A percentile compares a stretch with the other conserved stretches of the same genome.
Conservation (phyloP, 2,888 invertebrate genomes). For the Chouioia cunea region DNA sequence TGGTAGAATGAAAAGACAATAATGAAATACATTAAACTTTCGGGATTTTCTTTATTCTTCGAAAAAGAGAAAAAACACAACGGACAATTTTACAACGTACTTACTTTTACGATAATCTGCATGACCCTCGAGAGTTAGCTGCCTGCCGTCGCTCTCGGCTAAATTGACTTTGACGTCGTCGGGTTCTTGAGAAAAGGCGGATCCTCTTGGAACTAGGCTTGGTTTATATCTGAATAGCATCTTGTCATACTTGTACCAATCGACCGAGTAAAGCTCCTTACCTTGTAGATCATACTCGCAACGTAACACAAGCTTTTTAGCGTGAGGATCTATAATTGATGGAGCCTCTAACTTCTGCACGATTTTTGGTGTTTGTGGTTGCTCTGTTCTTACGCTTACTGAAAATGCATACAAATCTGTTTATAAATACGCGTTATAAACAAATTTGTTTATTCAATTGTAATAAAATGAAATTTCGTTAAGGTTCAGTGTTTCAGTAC, state of each 20-base stretch:
- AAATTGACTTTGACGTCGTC: conserved; percentile 58
- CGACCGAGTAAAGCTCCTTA: conserved; percentile 62
- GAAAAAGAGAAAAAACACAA: too few relatives aligned
- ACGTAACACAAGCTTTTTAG: conserved; percentile 55
- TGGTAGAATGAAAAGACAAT: too few relatives aligned
- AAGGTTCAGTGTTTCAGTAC: too few relatives aligned
- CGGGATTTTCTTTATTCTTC: too few relatives aligned
- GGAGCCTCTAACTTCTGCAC: conserved; percentile 57
- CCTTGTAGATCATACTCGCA: conserved; percentile 63
- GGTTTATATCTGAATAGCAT: conserved; percentile 64
- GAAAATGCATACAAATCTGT: not conserved
- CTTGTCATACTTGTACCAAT: conserved; percentile 62
- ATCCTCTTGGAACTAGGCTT: conserved; percentile 47
- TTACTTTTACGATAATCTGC: conserved; percentile 54
- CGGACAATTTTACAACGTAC: conserved; percentile 19
- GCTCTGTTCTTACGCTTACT: conserved; percentile 15
- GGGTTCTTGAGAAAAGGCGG: not conserved
- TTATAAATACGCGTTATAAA: too few relatives aligned
- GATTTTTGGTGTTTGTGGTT: not conserved
- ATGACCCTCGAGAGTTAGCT: conserved; percentile 58
- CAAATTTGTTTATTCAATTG: too few relatives aligned
- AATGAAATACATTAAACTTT: too few relatives aligned
- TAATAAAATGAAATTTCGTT: too few relatives aligned
- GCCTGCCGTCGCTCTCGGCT: conserved; percentile 57
- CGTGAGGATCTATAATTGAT: conserved; percentile 61